These are phyloP conservation scores for Pollimyrus isidori DNA, from an alignment of 2,113 vertebrate genomes.

Conservation along the genomic window DNA sequence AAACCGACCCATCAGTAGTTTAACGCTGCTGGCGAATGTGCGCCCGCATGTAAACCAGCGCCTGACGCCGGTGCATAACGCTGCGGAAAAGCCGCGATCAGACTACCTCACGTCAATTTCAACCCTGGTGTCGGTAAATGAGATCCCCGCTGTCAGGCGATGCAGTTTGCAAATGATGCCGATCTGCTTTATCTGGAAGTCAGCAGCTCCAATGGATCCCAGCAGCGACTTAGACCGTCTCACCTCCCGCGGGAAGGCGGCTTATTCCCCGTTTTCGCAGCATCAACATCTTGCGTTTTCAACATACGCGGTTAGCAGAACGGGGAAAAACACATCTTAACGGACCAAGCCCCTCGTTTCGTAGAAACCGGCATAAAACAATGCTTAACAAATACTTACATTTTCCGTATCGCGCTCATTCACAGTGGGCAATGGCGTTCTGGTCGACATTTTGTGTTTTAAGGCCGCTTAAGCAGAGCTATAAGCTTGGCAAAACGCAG, in stretches of 20 bases:
- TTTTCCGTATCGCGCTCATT: constrained; percentile 80
- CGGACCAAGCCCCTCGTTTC: not conserved
- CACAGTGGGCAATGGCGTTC: constrained; percentile 80
- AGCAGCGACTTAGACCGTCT: not conserved
- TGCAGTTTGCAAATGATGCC: not conserved
- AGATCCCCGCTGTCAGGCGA: not conserved
- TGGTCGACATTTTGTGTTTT: constrained; percentile 72
- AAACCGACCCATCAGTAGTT: not conserved
- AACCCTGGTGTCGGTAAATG: not conserved
- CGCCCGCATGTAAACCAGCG: not conserved
- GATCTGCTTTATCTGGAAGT: not conserved
- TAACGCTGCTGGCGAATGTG: not conserved
- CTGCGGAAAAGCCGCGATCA: not conserved
- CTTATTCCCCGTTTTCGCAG: not conserved
- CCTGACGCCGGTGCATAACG: not conserved
- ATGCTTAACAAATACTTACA: constrained; percentile 58
- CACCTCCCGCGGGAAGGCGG: not conserved
- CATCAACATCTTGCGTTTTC: not conserved
- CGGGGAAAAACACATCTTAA: not conserved
- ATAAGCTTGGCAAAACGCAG: constrained; percentile 22
- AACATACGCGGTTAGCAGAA: not conserved
- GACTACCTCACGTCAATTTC: not conserved
- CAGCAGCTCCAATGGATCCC: not conserved
- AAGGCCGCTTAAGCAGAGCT: constrained; percentile 37
- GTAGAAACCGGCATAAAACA: not conserved